These are phyloP conservation scores for Himalopsyche tibetana DNA, from an alignment of 2,888 invertebrate species.

Conservation along the genomic window DNA sequence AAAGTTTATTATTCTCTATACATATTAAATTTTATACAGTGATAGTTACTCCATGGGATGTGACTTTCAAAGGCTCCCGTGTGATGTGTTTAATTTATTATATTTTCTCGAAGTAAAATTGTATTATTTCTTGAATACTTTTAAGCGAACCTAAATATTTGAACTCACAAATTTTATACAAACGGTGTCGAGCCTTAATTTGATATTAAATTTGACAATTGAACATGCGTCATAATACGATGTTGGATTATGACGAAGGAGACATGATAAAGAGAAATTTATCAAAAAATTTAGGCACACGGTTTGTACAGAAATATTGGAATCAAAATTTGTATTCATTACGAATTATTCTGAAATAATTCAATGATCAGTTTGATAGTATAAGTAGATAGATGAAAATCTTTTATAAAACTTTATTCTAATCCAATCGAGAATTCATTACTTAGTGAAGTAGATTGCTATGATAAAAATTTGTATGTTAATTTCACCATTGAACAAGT, in stretches of 20 bases:
- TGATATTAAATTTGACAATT: background rate
- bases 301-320: background rate
- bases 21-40: constrained; percentile 33
- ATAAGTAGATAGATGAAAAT: constrained; percentile 6
- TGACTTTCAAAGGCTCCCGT: constrained; percentile 35
- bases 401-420: constrained; percentile 31
- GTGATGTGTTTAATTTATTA: constrained; percentile 16
- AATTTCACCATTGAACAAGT: too few relatives aligned
- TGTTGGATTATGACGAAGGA: constrained; percentile 33
- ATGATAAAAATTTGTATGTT: background rate
- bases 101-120: constrained; percentile 3
- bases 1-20: constrained; percentile 26
- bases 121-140: background rate
- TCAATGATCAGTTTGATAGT: background rate
- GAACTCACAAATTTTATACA: background rate
- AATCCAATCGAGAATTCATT: background rate
- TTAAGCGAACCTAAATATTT: too few relatives aligned
- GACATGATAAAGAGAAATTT: constrained; percentile 13
- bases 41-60: constrained; percentile 35
- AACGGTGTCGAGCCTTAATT: background rate
- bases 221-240: constrained; percentile 9
- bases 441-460: background rate
- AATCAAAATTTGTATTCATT: background rate
- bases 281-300: background rate
- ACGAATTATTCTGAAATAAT: background rate